Percentiles rank a stretch among this genome's conserved stretches.
phyloP scores from a whole-genome alignment of 2,888 invertebrate species.

The Piscicola geometra region DNA sequence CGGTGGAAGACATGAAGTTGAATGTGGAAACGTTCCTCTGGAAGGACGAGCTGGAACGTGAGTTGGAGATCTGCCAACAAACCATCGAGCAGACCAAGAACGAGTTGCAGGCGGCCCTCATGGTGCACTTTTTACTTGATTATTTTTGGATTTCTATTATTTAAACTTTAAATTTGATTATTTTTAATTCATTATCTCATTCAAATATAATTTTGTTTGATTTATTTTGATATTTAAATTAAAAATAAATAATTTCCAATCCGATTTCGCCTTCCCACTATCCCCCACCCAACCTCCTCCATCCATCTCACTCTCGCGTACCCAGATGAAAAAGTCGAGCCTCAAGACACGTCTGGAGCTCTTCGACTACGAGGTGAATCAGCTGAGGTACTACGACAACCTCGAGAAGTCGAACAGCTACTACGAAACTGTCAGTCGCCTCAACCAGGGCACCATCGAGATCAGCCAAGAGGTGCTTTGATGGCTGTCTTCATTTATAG shows the following conservation, averaged over 20 bases:
- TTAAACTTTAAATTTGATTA: not conserved
- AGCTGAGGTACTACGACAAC: constrained; percentile 24
- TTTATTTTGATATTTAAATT: too few relatives aligned
- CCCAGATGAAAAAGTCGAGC: constrained; percentile 15
- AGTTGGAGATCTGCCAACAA: constrained; percentile 5
- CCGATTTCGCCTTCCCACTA: too few relatives aligned
- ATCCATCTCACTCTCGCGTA: too few relatives aligned
- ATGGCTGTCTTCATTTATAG: too few relatives aligned
- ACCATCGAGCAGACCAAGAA: constrained; percentile 24
- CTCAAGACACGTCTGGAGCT: constrained; percentile 21
- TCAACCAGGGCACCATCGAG: constrained; percentile 21
- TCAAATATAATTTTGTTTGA: too few relatives aligned
- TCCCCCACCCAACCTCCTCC: too few relatives aligned
- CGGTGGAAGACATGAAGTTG: constrained; percentile 78
- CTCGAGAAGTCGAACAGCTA: constrained; percentile 17
- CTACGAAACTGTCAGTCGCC: constrained; percentile 22
- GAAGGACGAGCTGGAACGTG: constrained; percentile 56
- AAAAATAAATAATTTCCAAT: not conserved
- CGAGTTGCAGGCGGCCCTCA: constrained; percentile 22
- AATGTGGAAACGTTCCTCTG: constrained; percentile 82
- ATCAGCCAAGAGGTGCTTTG: constrained; percentile 21
- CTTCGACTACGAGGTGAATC: constrained; percentile 15
- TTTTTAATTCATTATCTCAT: not conserved
- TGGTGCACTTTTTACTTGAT: constrained; percentile 18
- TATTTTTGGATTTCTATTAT: not conserved